These are phyloP conservation scores for Anastatus disparis DNA, from an alignment of 1,140 invertebrate genomes.

Conservation along the genomic window DNA sequence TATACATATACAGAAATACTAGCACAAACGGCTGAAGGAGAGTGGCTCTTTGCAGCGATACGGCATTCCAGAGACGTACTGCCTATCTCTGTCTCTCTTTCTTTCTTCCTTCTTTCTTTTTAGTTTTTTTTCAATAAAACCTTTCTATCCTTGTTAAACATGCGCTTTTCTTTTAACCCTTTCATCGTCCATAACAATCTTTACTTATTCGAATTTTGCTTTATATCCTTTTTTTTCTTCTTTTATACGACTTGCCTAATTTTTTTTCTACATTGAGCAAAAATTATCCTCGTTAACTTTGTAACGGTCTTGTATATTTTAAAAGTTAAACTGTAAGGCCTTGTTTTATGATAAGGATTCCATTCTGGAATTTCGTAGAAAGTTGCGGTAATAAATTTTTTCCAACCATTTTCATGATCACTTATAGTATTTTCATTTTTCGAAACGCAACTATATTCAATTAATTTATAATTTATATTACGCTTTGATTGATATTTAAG, in stretches of 20 bases:
- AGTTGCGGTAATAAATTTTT: no score
- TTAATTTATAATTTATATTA: no score
- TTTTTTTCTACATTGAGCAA: constrained; percentile 2
- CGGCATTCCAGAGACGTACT: constrained; percentile 35
- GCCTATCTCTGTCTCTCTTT: constrained; percentile 24
- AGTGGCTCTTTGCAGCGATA: constrained; percentile 37
- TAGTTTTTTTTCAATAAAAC: no score
- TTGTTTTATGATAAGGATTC: no score
- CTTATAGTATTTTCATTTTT: no score
- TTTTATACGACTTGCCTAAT: not conserved
- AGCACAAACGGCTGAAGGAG: constrained; percentile 30
- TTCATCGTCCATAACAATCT: not conserved
- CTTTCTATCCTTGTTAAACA: constrained; percentile 22
- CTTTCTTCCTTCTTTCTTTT: not conserved
- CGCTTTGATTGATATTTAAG: no score
- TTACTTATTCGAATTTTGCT: constrained; percentile 19
- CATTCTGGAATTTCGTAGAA: no score
- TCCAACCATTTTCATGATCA: no score
- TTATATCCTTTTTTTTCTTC: no score
- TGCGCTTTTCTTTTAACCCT: constrained; percentile 16
- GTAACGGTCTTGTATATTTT: no score
- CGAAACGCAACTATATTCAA: no score
- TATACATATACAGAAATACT: constrained; percentile 1
- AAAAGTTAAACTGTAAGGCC: no score
- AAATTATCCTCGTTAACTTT: not conserved